Percentiles rank a stretch among this genome's conserved stretches.
phyloP scores from a whole-genome alignment of 2,113 vertebrate genomes.

The Myxocyprinus asiaticus region DNA sequence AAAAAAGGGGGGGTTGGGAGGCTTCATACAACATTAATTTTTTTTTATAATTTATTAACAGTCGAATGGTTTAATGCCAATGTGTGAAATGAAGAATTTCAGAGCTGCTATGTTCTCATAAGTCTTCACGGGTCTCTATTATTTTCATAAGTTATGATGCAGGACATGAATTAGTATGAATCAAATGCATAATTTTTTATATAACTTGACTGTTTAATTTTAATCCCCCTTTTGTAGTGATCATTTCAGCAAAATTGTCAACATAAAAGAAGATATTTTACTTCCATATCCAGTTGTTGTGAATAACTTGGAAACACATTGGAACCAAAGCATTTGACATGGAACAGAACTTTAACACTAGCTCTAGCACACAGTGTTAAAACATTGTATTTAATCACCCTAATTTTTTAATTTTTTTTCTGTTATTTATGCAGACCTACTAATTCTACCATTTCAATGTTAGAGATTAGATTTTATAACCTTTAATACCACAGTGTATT shows the following conservation, averaged over 20 bases:
- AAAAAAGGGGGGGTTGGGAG: not conserved
- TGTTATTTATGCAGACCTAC: not conserved
- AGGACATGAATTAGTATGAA: not conserved
- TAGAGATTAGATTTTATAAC: not conserved
- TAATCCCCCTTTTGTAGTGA: not conserved
- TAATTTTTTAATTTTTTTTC: not conserved
- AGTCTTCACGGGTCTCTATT: not conserved
- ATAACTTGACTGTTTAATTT: too few relatives aligned
- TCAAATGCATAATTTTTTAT: not conserved
- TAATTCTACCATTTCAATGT: not conserved
- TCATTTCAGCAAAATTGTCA: constrained; percentile 21
- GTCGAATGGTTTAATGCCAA: not conserved
- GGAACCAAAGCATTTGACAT: constrained; percentile 16
- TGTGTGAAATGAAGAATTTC: not conserved
- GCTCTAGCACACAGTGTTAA: not conserved
- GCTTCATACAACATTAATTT: too few relatives aligned
- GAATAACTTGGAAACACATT: not conserved
- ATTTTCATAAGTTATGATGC: not conserved
- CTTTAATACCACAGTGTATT: not conserved
- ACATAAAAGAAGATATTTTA: not conserved
- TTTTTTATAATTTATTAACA: too few relatives aligned
- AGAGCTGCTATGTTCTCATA: not conserved
- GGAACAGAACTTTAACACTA: constrained; percentile 10
- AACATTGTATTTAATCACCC: not conserved
- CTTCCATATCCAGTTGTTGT: not conserved